phyloP scores from a whole-genome alignment of 1,140 invertebrate species.

The Bactericera cockerelli region DNA sequence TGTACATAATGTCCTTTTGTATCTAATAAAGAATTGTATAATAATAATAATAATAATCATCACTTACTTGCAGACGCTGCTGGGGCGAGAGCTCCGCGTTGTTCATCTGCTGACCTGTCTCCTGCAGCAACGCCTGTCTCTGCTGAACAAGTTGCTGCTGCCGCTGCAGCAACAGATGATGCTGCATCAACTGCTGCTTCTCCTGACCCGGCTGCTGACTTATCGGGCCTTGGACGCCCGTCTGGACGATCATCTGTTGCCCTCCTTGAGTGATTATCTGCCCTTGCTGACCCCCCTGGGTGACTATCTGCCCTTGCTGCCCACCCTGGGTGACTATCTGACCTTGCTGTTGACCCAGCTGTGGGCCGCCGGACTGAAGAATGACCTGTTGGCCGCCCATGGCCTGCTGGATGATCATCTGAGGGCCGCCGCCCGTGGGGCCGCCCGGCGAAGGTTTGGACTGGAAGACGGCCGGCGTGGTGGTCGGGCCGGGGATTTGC shows the following conservation, averaged over 20 bases:
- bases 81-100: slow-evolving; percentile 14
- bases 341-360: no score
- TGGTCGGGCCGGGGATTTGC: neutral
- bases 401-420: neutral
- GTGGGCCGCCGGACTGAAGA: neutral
- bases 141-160: slow-evolving; percentile 21
- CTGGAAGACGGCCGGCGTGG: neutral
- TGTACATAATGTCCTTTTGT: no score
- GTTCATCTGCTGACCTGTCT: slow-evolving; percentile 17
- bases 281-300: slow-evolving; percentile 34
- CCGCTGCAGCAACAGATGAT: slow-evolving; percentile 15
- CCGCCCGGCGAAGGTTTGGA: neutral
- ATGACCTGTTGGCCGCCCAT: neutral
- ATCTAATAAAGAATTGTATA: no score
- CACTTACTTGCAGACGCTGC: slow-evolving; percentile 14
- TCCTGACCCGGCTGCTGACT: slow-evolving; percentile 12
- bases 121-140: slow-evolving; percentile 13
- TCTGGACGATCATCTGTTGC: slow-evolving; percentile 16
- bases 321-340: no score
- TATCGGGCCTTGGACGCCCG: slow-evolving; percentile 22
- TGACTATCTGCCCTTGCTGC: slow-evolving; percentile 21
- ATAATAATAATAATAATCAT: no score
- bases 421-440: neutral
- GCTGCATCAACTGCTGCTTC: slow-evolving; percentile 18
- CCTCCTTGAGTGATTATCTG: slow-evolving; percentile 37